phyloP scores from a whole-genome alignment of 2,888 invertebrate genomes.

The Agrypnus murinus region DNA sequence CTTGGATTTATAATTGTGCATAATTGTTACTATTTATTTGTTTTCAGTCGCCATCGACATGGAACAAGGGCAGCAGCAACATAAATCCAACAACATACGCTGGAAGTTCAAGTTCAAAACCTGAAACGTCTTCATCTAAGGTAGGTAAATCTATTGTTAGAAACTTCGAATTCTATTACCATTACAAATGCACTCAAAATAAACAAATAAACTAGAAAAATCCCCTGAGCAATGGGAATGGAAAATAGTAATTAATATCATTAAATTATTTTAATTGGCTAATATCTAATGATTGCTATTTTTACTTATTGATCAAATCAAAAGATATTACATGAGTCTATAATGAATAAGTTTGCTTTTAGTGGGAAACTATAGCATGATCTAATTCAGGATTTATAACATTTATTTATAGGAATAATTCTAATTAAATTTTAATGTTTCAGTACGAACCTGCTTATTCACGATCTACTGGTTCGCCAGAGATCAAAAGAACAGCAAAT shows the following conservation, averaged over 20 bases:
- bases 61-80: constrained; percentile 55
- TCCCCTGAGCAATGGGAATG: constrained; percentile 13
- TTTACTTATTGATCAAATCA: too few relatives aligned
- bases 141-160: constrained; percentile 40
- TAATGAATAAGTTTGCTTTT: too few relatives aligned
- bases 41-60: constrained; percentile 53
- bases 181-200: constrained; percentile 18
- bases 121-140: constrained; percentile 51
- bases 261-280: too few relatives aligned
- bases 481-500: constrained; percentile 62
- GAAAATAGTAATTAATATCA: too few relatives aligned
- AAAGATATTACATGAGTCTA: too few relatives aligned
- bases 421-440: constrained; percentile 46
- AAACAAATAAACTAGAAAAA: constrained; percentile 21
- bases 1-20: background rate
- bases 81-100: constrained; percentile 49
- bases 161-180: constrained; percentile 10
- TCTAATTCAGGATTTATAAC: too few relatives aligned
- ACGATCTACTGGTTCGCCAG: constrained; percentile 58
- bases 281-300: too few relatives aligned
- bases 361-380: too few relatives aligned
- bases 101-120: constrained; percentile 52
- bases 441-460: constrained; percentile 66
- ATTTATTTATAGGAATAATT: background rate
- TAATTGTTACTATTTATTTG: constrained; percentile 38